phyloP scores from a whole-genome alignment of 2,888 invertebrate species.

The Drosophila maculinotata region DNA sequence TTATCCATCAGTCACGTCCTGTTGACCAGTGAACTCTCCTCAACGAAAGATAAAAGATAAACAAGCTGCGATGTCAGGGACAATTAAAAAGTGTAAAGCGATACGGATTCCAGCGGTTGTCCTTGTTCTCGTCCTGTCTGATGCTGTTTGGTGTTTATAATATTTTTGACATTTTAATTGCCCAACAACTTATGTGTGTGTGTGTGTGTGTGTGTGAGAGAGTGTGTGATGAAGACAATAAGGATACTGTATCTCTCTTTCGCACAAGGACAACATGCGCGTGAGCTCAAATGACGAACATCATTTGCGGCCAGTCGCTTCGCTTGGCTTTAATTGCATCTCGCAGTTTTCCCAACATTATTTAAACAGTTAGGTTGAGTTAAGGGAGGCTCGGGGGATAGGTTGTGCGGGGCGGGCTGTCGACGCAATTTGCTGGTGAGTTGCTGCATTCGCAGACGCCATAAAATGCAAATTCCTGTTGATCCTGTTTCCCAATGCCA shows the following conservation, averaged over 20 bases:
- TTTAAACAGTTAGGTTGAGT: conserved; percentile 66
- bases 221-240: conserved; percentile 39
- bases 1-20: conserved; percentile 34
- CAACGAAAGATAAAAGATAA: conserved; percentile 51
- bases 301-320: conserved; percentile 44
- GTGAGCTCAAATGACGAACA: conserved; percentile 52
- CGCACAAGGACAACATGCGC: conserved; percentile 45
- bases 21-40: conserved; percentile 28
- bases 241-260: conserved; percentile 16
- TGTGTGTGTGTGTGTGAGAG: not conserved
- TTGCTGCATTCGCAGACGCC: conserved; percentile 72
- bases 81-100: conserved; percentile 75
- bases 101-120: conserved; percentile 46
- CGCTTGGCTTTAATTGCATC: conserved; percentile 63
- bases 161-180: conserved; percentile 75
- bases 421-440: conserved; percentile 13
- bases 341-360: conserved; percentile 53
- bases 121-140: conserved; percentile 26
- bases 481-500: conserved; percentile 78
- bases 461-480: conserved; percentile 81
- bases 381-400: not conserved
- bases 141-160: conserved; percentile 46
- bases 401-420: not conserved
- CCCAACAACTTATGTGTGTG: conserved; percentile 28
- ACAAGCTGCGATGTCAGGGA: conserved; percentile 57